Evolutionary conservation across 2,113 vertebrate genomes (phyloP), one percentile per base, ranked within the genome.

Genomic region (Oceanites oceanicus): DNA sequence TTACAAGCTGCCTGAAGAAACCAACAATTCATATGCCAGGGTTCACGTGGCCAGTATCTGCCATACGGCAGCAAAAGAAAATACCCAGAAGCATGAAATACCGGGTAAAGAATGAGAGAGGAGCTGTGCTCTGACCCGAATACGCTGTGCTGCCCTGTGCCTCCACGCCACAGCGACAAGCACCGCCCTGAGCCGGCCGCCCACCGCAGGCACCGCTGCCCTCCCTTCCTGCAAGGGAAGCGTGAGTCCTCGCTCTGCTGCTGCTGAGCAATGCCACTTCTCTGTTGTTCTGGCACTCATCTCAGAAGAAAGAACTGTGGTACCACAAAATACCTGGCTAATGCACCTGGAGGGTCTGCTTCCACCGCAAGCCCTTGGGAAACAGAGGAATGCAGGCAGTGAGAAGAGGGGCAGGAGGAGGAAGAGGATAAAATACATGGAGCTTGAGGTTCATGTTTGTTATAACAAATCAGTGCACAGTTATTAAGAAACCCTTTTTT

Each of bases 361-460:
- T 59, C 40, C 36, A 47, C 12, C 30, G 13, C 13, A 7, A 34
- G 38, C 0, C 0, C 72, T 50, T 2, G 0, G n/a, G 62, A 58
- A 58, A 61, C 40, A 59, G n/a, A 75, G 29, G 49, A 56, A 42
- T 38, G 36, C 53, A n/a, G 58, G 11, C 38, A 45, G 30, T 3
- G 15, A 55, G 22, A 56, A 49, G 32, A 88, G 55, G 5, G 36
- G 42, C 47, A 75, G 27, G 27, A 52, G 17, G 8, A 44, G 7
- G 29, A n/a, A n/a, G n/a, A 29, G 44, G 36, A 40, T 67, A 7
- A 70, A 77, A 70, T 45, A 76, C 20, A 17, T 4, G n/a, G 42
- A 82, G 44, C 40, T n/a, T 74, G 29, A 80, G 68, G 67, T 78
- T 68, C 23, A 18, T 10, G 29, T 68, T 66, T 88, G 44, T 76